phyloP scores from a whole-genome alignment of 2,797 vertebrate genomes.

The Zenarchopterus dispar region DNA sequence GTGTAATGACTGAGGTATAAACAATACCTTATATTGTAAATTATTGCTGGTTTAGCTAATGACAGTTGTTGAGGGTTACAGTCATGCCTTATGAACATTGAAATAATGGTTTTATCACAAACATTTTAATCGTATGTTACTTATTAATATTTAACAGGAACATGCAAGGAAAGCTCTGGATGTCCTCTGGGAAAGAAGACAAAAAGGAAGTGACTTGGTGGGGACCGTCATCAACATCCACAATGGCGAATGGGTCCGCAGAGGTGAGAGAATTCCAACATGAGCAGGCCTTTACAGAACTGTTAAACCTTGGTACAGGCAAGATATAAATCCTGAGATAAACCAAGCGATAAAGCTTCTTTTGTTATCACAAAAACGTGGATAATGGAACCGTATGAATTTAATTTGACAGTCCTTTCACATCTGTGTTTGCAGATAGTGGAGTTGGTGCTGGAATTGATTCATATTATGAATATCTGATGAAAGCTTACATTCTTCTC shows the following conservation, averaged over 20 bases:
- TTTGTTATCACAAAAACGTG: not conserved
- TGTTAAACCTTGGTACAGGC: not conserved
- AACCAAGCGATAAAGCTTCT: not conserved
- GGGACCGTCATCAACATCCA: conserved; percentile 89
- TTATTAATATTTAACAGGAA: conserved; percentile 64
- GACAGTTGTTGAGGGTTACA: not conserved
- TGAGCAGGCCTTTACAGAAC: not conserved
- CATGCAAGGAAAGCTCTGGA: conserved; percentile 85
- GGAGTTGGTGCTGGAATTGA: conserved; percentile 88
- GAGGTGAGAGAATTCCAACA: conserved; percentile 69
- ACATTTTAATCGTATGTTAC: not conserved
- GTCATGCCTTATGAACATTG: not conserved
- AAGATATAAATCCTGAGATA: not conserved
- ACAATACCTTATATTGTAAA: not conserved
- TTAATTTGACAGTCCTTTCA: conserved; percentile 4
- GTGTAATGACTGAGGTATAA: not conserved
- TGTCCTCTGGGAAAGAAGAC: conserved; percentile 86
- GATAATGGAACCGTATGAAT: not conserved
- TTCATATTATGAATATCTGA: conserved; percentile 88
- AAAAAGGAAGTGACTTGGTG: conserved; percentile 86
- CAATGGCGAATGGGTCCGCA: conserved; percentile 86
- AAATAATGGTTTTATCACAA: not conserved
- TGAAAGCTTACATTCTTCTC: conserved; percentile 88
- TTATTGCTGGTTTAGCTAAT: not conserved
- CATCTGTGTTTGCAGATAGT: conserved; percentile 75